A percentile compares a stretch with the other conserved stretches of the same genome.
These are phyloP conservation scores for Stichodactyla helianthus DNA, from an alignment of 64 coral and sea anemone genomes.

Conservation along the genomic window DNA sequence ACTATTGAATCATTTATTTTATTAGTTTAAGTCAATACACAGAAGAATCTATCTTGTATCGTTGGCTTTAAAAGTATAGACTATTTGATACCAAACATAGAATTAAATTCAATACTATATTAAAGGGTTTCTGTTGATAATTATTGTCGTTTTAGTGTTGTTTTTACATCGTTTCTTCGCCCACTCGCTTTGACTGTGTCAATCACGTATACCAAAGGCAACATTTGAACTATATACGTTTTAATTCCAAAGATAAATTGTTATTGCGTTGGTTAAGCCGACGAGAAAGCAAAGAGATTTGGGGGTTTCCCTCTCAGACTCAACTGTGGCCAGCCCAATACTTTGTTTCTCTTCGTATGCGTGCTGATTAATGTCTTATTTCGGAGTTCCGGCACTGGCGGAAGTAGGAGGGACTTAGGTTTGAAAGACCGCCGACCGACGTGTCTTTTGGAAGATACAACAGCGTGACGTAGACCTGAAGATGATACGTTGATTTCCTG, in stretches of 20 bases:
- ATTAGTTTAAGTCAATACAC: slow-evolving; percentile 5
- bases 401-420: slow-evolving; percentile 10
- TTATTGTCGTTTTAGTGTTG: background rate
- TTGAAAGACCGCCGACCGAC: background rate
- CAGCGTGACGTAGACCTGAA: slow-evolving; percentile 1
- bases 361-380: slow-evolving; percentile 14
- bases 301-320: background rate
- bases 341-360: slow-evolving; percentile 6
- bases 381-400: slow-evolving; percentile 9
- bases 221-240: background rate
- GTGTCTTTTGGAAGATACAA: slow-evolving; percentile 1
- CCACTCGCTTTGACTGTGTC: background rate
- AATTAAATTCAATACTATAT: background rate
- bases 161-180: background rate
- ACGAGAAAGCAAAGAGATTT: background rate
- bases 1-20: slow-evolving; percentile 28
- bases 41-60: background rate
- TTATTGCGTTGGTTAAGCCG: background rate
- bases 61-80: slow-evolving; percentile 5
- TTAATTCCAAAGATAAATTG: background rate
- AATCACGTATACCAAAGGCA: background rate
- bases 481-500: slow-evolving; percentile 2
- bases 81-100: background rate
- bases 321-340: background rate
- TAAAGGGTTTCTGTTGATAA: background rate